These are phyloP conservation scores for Pseudomyrmex sp. DNA, from an alignment of 1,140 invertebrate genomes.

Conservation along the genomic window DNA sequence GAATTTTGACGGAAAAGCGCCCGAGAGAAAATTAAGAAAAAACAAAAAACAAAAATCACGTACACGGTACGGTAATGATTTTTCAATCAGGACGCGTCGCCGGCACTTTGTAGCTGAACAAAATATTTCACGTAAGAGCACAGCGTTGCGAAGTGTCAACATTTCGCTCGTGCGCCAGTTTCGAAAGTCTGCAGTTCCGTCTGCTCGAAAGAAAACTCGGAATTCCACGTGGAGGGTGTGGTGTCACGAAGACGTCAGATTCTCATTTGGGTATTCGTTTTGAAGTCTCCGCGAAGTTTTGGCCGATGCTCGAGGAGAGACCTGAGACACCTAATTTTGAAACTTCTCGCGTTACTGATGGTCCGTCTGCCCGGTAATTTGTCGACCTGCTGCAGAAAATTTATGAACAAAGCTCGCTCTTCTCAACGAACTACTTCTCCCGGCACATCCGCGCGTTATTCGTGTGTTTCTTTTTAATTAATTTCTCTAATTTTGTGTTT, in stretches of 20 bases:
- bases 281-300: constrained; percentile 46
- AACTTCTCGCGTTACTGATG: constrained; percentile 53
- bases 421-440: constrained; percentile 34
- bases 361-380: constrained; percentile 42
- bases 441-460: constrained; percentile 15
- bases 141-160: constrained; percentile 13
- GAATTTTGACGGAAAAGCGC: not conserved
- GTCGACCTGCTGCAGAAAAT: constrained; percentile 47
- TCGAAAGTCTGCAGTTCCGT: constrained; percentile 44
- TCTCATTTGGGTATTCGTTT: constrained; percentile 57
- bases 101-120: not conserved
- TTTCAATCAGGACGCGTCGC: not conserved
- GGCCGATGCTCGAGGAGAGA: constrained; percentile 18
- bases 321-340: constrained; percentile 49
- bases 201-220: constrained; percentile 40
- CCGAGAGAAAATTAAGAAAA: no score
- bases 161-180: constrained; percentile 29
- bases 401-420: constrained; percentile 41
- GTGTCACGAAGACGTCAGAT: constrained; percentile 36
- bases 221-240: constrained; percentile 9
- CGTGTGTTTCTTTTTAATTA: constrained; percentile 21
- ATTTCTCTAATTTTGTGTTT: not conserved
- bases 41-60: no score
- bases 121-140: constrained; percentile 32
- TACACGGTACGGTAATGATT: no score